A percentile compares a stretch with the other conserved stretches of the same genome.
Evolutionary conservation across 2,888 invertebrate genomes (phyloP).

Genomic region (Acanthosepion lycidas): DNA sequence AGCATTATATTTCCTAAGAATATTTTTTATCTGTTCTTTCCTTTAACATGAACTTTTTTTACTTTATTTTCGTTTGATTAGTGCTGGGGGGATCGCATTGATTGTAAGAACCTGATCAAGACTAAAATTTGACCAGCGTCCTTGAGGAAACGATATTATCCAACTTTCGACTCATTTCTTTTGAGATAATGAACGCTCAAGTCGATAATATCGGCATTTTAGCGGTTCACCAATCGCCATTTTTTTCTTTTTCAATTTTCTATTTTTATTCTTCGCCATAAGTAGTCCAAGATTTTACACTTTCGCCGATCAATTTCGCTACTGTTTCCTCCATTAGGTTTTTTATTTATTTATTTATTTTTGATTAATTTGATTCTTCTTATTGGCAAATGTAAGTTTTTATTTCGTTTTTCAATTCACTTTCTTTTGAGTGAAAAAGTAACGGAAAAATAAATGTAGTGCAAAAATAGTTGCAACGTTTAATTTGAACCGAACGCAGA

Average conservation of each 20-base stretch:
- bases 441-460: neutral
- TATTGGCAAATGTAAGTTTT: neutral
- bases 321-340: neutral
- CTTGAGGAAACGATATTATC: neutral
- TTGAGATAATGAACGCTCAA: neutral
- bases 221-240: neutral
- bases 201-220: neutral
- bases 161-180: neutral
- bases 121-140: slow-evolving; percentile 33
- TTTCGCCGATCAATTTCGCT: neutral
- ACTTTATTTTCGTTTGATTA: no score
- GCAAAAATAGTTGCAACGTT: neutral
- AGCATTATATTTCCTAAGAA: no score
- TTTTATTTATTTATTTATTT: neutral
- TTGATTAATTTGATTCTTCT: neutral
- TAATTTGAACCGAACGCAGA: neutral
- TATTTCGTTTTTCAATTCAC: no score
- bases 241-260: neutral
- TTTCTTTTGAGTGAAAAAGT: neutral
- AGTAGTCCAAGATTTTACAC: neutral
- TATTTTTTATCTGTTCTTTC: no score
- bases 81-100: neutral
- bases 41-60: no score
- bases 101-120: neutral
- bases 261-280: neutral